Evolutionary conservation across 2,888 invertebrate genomes (phyloP).

Genomic region (Yponomeuta malinellus): DNA sequence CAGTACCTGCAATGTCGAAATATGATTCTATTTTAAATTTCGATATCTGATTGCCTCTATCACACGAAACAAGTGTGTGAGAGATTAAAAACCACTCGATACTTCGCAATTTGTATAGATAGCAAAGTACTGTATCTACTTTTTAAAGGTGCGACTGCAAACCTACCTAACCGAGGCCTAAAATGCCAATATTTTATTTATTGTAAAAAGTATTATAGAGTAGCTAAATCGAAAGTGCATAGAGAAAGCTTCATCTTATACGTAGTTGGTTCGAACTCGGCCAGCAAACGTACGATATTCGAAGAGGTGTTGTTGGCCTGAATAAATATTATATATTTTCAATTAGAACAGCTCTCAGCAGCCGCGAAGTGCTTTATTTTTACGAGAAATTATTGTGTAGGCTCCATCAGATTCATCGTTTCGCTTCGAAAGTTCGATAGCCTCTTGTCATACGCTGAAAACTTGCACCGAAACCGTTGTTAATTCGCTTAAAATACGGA

Average conservation of each 20-base stretch:
- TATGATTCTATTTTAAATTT: too few species aligned
- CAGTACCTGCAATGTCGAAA: too few species aligned
- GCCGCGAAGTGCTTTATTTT: conserved; percentile 58
- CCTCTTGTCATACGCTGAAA: not conserved
- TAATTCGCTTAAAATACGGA: not conserved
- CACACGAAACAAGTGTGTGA: too few species aligned
- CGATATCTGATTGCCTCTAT: too few species aligned
- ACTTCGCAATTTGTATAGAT: too few species aligned
- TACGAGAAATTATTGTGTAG: conserved; percentile 37
- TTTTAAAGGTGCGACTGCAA: not conserved
- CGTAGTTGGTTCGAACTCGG: conserved; percentile 27
- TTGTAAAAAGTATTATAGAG: conserved; percentile 19
- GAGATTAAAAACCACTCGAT: too few species aligned
- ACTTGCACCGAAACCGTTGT: not conserved
- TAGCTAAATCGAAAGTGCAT: conserved; percentile 37
- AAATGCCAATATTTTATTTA: conserved; percentile 16
- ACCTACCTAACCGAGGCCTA: conserved; percentile 26
- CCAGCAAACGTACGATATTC: conserved; percentile 25
- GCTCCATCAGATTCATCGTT: conserved; percentile 25
- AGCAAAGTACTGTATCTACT: not conserved
- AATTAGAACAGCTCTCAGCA: conserved; percentile 46
- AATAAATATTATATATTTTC: conserved; percentile 58
- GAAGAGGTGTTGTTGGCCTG: conserved; percentile 46
- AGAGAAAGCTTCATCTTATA: conserved; percentile 25
- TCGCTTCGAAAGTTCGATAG: conserved; percentile 25